Evolutionary conservation across 2,113 vertebrate species (phyloP).

Genomic region (Dascyllus trimaculatus): DNA sequence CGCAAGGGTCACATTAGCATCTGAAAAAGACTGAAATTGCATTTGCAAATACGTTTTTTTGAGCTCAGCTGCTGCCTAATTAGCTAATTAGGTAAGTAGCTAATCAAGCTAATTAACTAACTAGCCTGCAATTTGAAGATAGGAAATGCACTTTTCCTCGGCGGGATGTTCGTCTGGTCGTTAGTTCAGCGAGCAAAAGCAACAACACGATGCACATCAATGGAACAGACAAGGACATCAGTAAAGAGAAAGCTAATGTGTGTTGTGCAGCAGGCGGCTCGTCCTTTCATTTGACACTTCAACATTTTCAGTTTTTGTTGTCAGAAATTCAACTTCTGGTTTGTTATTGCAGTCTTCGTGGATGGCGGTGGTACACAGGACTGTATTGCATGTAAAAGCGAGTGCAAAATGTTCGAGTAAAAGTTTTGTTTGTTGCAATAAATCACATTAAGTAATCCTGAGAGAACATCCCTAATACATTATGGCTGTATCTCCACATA

Average conservation of each 20-base stretch:
- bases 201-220: background rate
- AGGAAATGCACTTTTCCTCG: background rate
- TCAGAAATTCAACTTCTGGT: too few relatives aligned
- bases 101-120: background rate
- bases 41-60: background rate
- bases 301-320: too few relatives aligned
- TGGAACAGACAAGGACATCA: background rate
- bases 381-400: too few relatives aligned
- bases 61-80: background rate
- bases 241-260: background rate
- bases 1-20: background rate
- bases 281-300: too few relatives aligned
- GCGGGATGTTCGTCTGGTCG: background rate
- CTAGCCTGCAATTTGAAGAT: background rate
- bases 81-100: background rate
- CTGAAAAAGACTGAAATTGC: background rate
- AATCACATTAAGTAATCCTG: too few relatives aligned
- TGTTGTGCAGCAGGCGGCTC: background rate
- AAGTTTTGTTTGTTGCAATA: too few relatives aligned
- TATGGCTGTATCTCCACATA: too few relatives aligned
- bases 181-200: background rate
- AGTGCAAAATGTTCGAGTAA: too few relatives aligned
- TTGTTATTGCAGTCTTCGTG: too few relatives aligned
- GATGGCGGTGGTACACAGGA: too few relatives aligned
- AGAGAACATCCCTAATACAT: too few relatives aligned